A percentile compares a stretch with the other conserved stretches of the same genome.
Evolutionary conservation across 2,888 invertebrate genomes (phyloP).

Genomic region (Drosophila flavopinicola): DNA sequence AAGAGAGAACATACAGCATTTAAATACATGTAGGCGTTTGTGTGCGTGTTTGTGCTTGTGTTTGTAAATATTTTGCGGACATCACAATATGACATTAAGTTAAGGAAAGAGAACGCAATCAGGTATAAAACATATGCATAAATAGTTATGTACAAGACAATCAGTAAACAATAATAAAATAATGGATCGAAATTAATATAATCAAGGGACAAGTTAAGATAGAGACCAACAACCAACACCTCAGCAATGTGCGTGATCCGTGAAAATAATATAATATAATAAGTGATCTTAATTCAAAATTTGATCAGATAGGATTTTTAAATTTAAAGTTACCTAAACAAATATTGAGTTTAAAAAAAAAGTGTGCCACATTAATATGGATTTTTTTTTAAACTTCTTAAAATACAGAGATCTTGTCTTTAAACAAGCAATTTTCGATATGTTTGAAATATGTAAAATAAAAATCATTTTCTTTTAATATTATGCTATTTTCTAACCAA

Average conservation of each 20-base stretch:
- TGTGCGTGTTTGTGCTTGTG: not conserved
- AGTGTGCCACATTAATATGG: too few relatives aligned
- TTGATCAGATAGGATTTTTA: too few relatives aligned
- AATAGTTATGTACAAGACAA: not conserved
- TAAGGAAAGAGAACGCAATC: not conserved
- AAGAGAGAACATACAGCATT: slow-evolving; percentile 30
- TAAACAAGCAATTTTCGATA: too few relatives aligned
- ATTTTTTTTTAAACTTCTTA: too few relatives aligned
- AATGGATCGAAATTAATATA: not conserved
- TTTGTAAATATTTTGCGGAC: slow-evolving; percentile 13
- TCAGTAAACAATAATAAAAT: not conserved
- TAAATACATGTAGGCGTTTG: slow-evolving; percentile 14
- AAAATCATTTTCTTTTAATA: not conserved
- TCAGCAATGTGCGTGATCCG: not conserved
- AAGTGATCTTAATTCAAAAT: too few relatives aligned
- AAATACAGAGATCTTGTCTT: too few relatives aligned
- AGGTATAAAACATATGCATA: slow-evolving; percentile 4
- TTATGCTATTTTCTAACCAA: not conserved
- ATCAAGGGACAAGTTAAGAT: not conserved
- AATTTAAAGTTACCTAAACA: too few relatives aligned
- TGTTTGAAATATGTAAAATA: not conserved
- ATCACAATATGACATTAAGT: slow-evolving; percentile 24
- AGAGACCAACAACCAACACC: slow-evolving; percentile 1
- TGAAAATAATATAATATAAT: not conserved
- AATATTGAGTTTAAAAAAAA: too few relatives aligned